Evolutionary conservation across 2,888 invertebrate genomes (phyloP), one percentile per base, ranked within the genome.

Genomic region (Apodemia mormo): DNA sequence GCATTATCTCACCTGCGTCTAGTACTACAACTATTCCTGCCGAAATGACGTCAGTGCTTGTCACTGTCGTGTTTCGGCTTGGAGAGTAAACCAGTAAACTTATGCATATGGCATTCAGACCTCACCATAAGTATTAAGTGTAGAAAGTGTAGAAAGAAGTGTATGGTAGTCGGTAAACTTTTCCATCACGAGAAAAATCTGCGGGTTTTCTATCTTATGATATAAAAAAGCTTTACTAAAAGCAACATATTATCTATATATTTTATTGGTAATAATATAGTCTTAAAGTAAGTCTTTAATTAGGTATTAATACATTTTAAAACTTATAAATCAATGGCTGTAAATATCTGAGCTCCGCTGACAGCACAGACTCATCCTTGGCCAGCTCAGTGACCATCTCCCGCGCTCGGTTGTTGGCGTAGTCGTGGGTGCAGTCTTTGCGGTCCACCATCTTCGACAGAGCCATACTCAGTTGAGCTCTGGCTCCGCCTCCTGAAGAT

Each of bases 341-440:
- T 2, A 96, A 82, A 72, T 94, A 94, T 81, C 94, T 87, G 4
- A 96, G 79, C 56, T 95, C 95, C 0, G 89, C 83, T 29, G 94
- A 95, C 9, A 96, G 82, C 43, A 90, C 89, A 52, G 95, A 95
- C 33, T 94, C 93, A 33, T 94, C 92, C 67, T 94, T 90, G 0
- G 88, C 90, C n/a, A 96, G 84, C 69, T 95, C 95, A 0, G 78
- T 83, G 0, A 95, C 82, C 79, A 95, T 90, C 67, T 92, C 90
- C 49, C 82, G 88, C 0, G 95, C 94, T 2, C 94, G 92, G 73
- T 90, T 93, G 77, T 94, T 93, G 1, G 95, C 94, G 78, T 95
- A 94, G 6, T 94, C 94, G 70, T 95, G 94, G 0, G 88, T 93
- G 33, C 95, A 94, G 81, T 96, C 95, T 52, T 92, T 89, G 0